Evolutionary conservation across 2,113 vertebrate species (phyloP).

Genomic region (Rhinoptilus africanus): DNA sequence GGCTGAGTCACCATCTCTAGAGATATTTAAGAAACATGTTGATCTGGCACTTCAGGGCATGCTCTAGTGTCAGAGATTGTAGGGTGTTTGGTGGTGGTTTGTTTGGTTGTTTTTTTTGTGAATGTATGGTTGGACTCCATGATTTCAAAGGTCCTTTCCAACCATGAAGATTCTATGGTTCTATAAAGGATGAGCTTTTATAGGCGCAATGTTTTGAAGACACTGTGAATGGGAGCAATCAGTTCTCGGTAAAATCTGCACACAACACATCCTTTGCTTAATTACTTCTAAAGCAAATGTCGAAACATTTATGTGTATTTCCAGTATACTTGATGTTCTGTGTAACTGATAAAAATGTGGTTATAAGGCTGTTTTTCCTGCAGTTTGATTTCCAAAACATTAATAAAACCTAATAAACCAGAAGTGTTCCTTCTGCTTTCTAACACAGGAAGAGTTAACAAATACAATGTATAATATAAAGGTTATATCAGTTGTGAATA

Average conservation of each 20-base stretch:
- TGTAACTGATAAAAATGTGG: background rate
- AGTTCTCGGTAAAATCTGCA: rapidly evolving
- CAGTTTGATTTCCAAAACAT: background rate
- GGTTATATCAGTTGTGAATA: background rate
- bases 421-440: background rate
- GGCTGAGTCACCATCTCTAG: too few relatives aligned
- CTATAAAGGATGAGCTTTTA: background rate
- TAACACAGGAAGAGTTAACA: background rate
- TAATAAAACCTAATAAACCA: background rate
- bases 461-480: background rate
- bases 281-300: background rate
- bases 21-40: too few relatives aligned
- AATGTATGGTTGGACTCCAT: too few relatives aligned
- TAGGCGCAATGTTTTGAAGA: background rate
- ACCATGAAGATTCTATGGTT: too few relatives aligned
- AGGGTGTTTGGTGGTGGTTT: too few relatives aligned
- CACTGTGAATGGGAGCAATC: background rate
- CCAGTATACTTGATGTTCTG: background rate
- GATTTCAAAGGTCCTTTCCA: too few relatives aligned
- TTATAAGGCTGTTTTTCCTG: background rate
- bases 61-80: too few relatives aligned
- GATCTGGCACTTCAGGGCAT: too few relatives aligned
- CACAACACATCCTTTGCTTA: background rate
- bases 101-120: too few relatives aligned
- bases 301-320: background rate